A percentile compares a stretch with the other conserved stretches of the same genome.
Conservation (phyloP, 1,140 invertebrate species). For the Teleopsis dalmanni region DNA sequence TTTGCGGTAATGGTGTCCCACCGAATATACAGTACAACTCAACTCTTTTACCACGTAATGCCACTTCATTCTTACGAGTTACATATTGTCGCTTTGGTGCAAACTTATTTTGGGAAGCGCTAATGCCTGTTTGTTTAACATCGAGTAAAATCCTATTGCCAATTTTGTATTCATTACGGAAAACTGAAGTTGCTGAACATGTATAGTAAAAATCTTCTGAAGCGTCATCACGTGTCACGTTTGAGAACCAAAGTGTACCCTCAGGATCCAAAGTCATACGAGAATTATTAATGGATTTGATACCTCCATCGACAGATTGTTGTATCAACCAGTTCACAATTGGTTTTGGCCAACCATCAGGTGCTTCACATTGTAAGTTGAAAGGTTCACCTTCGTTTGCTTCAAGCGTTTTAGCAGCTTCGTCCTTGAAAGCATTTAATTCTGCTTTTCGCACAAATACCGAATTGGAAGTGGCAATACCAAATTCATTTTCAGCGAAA, state of each 20-base stretch:
- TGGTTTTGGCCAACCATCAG: slow-evolving; percentile 90
- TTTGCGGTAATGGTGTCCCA: slow-evolving; percentile 77
- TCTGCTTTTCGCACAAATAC: slow-evolving; percentile 93
- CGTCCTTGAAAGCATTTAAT: slow-evolving; percentile 83
- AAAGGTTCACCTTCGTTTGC: slow-evolving; percentile 82
- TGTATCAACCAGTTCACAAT: slow-evolving; percentile 89
- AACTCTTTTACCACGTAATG: slow-evolving; percentile 69
- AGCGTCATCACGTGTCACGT: slow-evolving; percentile 78
- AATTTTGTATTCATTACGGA: slow-evolving; percentile 84
- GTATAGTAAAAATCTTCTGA: slow-evolving; percentile 78
- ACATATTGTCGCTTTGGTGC: slow-evolving; percentile 73
- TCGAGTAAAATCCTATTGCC: slow-evolving; percentile 74
- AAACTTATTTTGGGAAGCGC: slow-evolving; percentile 67
- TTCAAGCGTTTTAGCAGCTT: slow-evolving; percentile 52
- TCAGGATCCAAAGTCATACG: slow-evolving; percentile 90
- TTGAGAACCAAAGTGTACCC: slow-evolving; percentile 89
- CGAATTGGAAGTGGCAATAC: slow-evolving; percentile 87
- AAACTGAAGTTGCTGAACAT: slow-evolving; percentile 79
- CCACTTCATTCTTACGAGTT: slow-evolving; percentile 77
- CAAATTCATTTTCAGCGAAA: slow-evolving; percentile 91
- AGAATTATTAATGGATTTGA: slow-evolving; percentile 85
- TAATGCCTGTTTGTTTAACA: slow-evolving; percentile 68
- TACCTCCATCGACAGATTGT: slow-evolving; percentile 59
- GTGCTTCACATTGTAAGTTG: slow-evolving; percentile 79
- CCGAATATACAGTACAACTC: slow-evolving; percentile 85